Evolutionary conservation across 2,113 vertebrate species (phyloP).

Genomic region (Parus major): DNA sequence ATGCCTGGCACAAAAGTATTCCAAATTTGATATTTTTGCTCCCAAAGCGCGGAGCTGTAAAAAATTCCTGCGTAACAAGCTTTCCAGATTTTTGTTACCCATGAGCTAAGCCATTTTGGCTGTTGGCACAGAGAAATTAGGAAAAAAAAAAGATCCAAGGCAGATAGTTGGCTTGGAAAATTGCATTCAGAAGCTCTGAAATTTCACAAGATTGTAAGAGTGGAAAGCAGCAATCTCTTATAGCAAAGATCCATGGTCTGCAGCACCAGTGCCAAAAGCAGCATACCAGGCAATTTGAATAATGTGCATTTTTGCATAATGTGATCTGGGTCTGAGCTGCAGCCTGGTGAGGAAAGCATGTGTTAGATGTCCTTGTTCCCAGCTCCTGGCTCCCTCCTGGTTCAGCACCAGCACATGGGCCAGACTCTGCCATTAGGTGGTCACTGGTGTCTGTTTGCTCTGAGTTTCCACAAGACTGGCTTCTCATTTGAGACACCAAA

Average conservation of each 20-base stretch:
- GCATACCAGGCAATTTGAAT: background rate
- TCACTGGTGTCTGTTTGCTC: background rate
- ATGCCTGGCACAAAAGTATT: background rate
- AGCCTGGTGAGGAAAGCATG: background rate
- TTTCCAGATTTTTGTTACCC: conserved; percentile 4
- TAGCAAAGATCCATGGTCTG: background rate
- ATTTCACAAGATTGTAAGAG: background rate
- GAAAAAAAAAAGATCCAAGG: background rate
- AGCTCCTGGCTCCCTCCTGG: background rate
- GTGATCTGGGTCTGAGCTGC: background rate
- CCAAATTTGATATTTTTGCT: background rate
- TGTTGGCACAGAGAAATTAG: background rate
- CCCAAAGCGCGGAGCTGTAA: background rate
- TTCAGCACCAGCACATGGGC: rapidly evolving
- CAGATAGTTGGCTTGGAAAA: conserved; percentile 28
- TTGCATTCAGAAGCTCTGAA: background rate
- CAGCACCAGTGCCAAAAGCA: background rate
- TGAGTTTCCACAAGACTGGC: rapidly evolving
- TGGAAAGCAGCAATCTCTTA: background rate
- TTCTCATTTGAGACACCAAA: background rate
- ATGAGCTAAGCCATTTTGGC: background rate
- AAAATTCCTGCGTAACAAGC: background rate
- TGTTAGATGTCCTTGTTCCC: background rate
- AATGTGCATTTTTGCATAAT: background rate
- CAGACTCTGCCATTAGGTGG: background rate